Conservation (phyloP, 2,113 vertebrate genomes). For the Poecilia latipinna region DNA sequence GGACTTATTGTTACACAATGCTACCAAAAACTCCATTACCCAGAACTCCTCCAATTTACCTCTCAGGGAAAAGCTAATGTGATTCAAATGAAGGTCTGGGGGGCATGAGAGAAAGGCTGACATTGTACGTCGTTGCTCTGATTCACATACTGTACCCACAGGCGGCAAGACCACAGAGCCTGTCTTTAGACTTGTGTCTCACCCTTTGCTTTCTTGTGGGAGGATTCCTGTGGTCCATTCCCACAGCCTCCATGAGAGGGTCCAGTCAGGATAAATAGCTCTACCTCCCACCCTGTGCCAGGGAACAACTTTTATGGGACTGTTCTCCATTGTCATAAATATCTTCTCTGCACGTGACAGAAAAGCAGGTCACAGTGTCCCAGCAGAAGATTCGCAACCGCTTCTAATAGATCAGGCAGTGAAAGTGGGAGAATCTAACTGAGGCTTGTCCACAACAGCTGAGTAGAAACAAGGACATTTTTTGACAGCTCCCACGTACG, state of each 20-base stretch:
- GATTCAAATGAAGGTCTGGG: constrained; percentile 39
- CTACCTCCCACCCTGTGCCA: constrained; percentile 41
- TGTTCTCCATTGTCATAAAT: background rate
- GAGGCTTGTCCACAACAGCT: constrained; percentile 28
- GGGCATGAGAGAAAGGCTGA: constrained; percentile 62
- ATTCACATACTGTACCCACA: constrained; percentile 55
- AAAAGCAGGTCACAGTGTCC: background rate
- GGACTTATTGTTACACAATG: no score
- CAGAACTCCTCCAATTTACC: constrained; percentile 13
- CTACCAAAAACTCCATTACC: constrained; percentile 50
- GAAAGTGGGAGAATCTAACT: constrained; percentile 30
- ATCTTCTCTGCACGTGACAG: background rate
- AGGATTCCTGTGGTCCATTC: constrained; percentile 61
- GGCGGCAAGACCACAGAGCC: constrained; percentile 44
- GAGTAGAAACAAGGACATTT: constrained; percentile 19
- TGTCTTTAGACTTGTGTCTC: constrained; percentile 58
- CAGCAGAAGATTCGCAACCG: background rate
- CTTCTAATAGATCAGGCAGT: background rate
- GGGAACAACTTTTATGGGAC: constrained; percentile 15
- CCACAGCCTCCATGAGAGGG: constrained; percentile 69
- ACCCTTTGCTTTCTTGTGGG: constrained; percentile 58
- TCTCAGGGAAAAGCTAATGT: constrained; percentile 19
- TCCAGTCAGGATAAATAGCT: constrained; percentile 34
- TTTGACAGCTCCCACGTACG: constrained; percentile 1
- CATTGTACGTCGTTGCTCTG: constrained; percentile 24